Evolutionary conservation across 2,113 vertebrate species (phyloP).

Genomic region (Machaerirhynchus nigripectus): DNA sequence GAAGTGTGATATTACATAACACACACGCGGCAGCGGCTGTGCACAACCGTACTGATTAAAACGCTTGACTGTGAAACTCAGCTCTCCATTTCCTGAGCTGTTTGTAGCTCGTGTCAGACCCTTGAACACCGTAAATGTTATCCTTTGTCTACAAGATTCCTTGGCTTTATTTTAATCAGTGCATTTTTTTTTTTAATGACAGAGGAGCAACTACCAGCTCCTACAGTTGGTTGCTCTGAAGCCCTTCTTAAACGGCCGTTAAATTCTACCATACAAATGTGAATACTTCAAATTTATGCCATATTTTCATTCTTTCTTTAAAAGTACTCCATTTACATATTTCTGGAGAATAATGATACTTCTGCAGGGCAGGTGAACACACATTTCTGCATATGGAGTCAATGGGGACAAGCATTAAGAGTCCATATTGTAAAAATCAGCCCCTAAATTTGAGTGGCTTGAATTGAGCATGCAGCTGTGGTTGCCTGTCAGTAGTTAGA

Average conservation of each 20-base stretch:
- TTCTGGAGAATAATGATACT: constrained; percentile 54
- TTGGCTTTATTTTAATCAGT: constrained; percentile 28
- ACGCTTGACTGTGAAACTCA: constrained; percentile 5
- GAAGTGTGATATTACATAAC: constrained; percentile 63
- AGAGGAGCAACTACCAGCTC: not conserved
- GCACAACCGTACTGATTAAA: constrained; percentile 13
- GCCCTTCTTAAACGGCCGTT: not conserved
- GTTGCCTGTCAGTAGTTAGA: constrained; percentile 54
- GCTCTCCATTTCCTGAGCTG: constrained; percentile 19
- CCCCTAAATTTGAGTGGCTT: constrained; percentile 43
- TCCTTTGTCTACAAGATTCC: not conserved
- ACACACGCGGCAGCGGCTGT: constrained; percentile 7
- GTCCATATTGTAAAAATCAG: constrained; percentile 46
- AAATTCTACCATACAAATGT: not conserved
- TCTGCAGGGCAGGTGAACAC: constrained; percentile 50
- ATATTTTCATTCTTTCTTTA: constrained; percentile 18
- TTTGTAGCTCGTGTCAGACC: not conserved
- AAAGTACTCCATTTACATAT: constrained; percentile 26
- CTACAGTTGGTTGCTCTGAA: not conserved
- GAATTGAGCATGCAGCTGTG: constrained; percentile 43
- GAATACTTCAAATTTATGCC: constrained; percentile 17
- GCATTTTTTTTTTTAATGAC: constrained; percentile 17
- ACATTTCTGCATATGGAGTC: constrained; percentile 22
- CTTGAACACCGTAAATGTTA: not conserved
- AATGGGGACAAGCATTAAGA: constrained; percentile 17